phyloP scores from a whole-genome alignment of 2,113 vertebrate genomes.

The Chroicocephalus ridibundus region DNA sequence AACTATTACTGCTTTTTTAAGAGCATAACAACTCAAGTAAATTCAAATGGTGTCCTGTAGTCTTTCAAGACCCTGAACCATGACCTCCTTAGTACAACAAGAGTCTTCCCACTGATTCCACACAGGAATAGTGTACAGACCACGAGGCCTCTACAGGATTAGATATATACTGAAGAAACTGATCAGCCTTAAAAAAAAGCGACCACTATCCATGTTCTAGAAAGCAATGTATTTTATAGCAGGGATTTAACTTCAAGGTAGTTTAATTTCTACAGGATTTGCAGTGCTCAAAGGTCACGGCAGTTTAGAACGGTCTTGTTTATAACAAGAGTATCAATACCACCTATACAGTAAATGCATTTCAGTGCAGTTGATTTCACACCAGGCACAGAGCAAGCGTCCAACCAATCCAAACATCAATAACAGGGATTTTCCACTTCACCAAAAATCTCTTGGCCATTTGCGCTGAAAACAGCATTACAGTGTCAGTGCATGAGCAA shows the following conservation, averaged over 20 bases:
- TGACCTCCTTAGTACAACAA: neutral
- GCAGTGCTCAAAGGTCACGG: neutral
- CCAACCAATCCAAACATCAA: neutral
- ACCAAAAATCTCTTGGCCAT: neutral
- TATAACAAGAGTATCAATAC: neutral
- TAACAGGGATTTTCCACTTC: neutral
- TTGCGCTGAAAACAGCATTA: neutral
- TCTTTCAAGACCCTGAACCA: neutral
- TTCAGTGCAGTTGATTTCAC: neutral
- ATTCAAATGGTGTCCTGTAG: neutral
- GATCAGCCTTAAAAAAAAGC: neutral
- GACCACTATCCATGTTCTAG: neutral
- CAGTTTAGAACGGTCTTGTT: neutral
- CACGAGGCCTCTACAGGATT: neutral
- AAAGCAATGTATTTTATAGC: neutral
- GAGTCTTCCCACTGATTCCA: neutral
- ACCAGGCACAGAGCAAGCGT: neutral
- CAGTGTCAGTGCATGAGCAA: neutral
- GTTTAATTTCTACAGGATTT: neutral
- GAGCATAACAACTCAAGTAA: neutral
- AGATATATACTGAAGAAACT: neutral
- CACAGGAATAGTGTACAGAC: neutral
- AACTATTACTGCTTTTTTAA: neutral
- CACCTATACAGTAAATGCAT: neutral
- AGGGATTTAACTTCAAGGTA: neutral